phyloP scores from a whole-genome alignment of 2,888 invertebrate species.

The Theodoxus fluviatilis region DNA sequence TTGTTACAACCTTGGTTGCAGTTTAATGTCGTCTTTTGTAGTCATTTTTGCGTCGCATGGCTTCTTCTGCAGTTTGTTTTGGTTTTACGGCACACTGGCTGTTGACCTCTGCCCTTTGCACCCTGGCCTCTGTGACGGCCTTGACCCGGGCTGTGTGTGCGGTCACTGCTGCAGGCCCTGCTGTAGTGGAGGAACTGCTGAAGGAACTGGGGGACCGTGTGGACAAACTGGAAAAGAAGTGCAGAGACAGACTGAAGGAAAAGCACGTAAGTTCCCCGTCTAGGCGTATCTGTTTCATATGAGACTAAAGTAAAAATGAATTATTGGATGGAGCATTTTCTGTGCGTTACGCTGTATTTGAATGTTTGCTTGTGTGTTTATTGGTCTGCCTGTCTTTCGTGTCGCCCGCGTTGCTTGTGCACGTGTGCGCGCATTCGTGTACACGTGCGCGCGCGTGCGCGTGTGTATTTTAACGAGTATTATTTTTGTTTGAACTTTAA shows the following conservation, averaged over 20 bases:
- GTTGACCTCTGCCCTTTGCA: no score
- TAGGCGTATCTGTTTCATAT: background rate
- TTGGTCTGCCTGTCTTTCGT: no score
- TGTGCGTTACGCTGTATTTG: background rate
- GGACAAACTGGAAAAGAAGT: slow-evolving; percentile 46
- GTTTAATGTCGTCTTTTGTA: no score
- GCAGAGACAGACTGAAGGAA: slow-evolving; percentile 37
- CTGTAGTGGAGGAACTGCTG: slow-evolving; percentile 48
- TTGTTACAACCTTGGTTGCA: no score
- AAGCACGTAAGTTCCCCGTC: slow-evolving; percentile 35
- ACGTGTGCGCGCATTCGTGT: background rate
- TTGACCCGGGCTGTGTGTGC: background rate
- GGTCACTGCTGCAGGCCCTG: slow-evolving; percentile 44
- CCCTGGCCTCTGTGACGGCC: no score
- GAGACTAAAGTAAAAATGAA: background rate
- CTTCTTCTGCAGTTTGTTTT: no score
- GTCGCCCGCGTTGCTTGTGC: no score
- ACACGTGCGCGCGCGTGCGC: background rate
- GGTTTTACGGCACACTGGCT: no score
- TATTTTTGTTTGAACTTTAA: no score
- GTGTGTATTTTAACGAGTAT: no score
- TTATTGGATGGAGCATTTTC: background rate
- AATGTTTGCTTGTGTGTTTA: background rate
- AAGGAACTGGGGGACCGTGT: slow-evolving; percentile 46
- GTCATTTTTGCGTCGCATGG: no score